Percentiles rank a stretch among this genome's conserved stretches.
These are phyloP conservation scores for Macrocentrus cingulum DNA, from an alignment of 1,140 invertebrate genomes.

Conservation along the genomic window DNA sequence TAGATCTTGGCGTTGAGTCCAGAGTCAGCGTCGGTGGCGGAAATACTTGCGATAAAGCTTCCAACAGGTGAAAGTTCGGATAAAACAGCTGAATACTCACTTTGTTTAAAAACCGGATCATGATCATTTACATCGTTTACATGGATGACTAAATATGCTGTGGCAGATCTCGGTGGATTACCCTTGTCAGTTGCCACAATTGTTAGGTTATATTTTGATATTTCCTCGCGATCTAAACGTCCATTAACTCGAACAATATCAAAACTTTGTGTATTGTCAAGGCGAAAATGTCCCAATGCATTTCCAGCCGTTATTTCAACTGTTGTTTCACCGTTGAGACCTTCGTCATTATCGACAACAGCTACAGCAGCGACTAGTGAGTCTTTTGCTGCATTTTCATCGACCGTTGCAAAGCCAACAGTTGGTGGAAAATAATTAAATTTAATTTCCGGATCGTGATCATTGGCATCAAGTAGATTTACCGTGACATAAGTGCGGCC, in stretches of 20 bases:
- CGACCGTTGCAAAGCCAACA: constrained; percentile 83
- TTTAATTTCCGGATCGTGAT: constrained; percentile 90
- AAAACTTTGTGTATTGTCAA: constrained; percentile 81
- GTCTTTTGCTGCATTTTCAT: constrained; percentile 88
- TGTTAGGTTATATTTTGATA: constrained; percentile 88
- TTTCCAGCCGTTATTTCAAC: constrained; percentile 86
- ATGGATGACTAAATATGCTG: constrained; percentile 83
- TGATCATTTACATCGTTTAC: constrained; percentile 96
- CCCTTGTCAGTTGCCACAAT: constrained; percentile 90
- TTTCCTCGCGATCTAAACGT: constrained; percentile 87
- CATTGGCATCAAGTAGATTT: constrained; percentile 90
- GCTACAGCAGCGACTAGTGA: constrained; percentile 91
- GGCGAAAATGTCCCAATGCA: constrained; percentile 84
- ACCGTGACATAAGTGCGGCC: constrained; percentile 94
- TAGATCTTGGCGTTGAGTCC: constrained; percentile 86
- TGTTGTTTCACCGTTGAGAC: constrained; percentile 83
- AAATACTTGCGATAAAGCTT: constrained; percentile 84
- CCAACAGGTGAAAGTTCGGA: constrained; percentile 85
- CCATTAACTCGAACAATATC: constrained; percentile 91
- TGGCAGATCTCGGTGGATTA: constrained; percentile 78
- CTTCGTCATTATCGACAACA: constrained; percentile 88
- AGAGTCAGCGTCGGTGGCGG: constrained; percentile 87
- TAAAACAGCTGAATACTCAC: constrained; percentile 84
- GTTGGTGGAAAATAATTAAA: constrained; percentile 86
- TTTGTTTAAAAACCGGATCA: constrained; percentile 91